Conservation (phyloP, 1,140 invertebrate species). For the Stegodyphus dumicola region DNA sequence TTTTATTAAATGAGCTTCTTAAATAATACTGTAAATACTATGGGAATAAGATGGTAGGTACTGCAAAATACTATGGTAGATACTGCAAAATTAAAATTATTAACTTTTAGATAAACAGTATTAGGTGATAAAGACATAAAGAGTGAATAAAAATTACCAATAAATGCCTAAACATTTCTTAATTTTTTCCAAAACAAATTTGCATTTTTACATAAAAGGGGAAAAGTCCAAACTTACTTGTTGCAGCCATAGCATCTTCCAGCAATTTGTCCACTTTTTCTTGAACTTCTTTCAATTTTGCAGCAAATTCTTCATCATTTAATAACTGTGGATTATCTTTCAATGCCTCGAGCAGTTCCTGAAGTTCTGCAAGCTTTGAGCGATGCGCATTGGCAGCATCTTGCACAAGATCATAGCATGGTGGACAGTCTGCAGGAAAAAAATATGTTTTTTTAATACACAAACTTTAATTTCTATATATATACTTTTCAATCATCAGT, state of each 20-base stretch:
- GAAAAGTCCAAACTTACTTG: conserved; percentile 67
- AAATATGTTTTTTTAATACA: background rate
- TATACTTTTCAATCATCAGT: no score
- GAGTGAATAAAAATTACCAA: no score
- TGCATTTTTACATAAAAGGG: background rate
- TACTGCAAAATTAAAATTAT: no score
- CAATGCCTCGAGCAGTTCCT: conserved; percentile 77
- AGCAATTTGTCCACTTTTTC: conserved; percentile 78
- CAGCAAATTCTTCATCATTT: conserved; percentile 85
- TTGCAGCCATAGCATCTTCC: conserved; percentile 76
- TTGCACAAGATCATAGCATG: conserved; percentile 93
- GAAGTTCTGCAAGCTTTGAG: conserved; percentile 78
- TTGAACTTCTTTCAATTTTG: conserved; percentile 79
- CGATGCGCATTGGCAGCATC: conserved; percentile 86
- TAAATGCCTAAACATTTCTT: no score
- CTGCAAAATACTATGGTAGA: no score
- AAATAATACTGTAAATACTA: no score
- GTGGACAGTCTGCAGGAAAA: conserved; percentile 78
- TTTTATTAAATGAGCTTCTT: no score
- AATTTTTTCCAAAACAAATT: background rate
- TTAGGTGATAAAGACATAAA: no score
- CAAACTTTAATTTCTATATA: no score
- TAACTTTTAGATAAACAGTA: no score
- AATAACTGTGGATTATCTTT: conserved; percentile 82
- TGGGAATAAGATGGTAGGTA: no score